These are phyloP conservation scores for Syritta pipiens DNA, from an alignment of 2,888 invertebrate genomes.

Conservation along the genomic window DNA sequence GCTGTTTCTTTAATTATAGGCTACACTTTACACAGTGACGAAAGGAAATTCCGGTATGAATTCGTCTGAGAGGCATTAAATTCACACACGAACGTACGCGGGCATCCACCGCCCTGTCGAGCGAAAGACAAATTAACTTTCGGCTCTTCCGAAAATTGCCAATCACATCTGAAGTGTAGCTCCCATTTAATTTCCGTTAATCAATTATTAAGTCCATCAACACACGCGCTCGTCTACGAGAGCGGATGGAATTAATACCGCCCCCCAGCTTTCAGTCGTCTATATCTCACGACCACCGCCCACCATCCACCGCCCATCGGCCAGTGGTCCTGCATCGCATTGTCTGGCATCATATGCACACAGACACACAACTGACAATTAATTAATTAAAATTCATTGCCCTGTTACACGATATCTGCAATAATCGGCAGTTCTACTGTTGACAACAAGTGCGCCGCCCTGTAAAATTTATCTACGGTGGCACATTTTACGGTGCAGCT, in stretches of 20 bases:
- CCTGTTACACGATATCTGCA: conserved; percentile 59
- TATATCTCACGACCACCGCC: too few species aligned
- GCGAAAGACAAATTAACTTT: conserved; percentile 47
- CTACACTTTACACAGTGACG: not conserved
- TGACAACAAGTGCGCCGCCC: conserved; percentile 55
- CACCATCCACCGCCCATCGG: conserved; percentile 2
- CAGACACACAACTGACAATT: conserved; percentile 49
- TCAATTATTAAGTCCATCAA: conserved; percentile 66
- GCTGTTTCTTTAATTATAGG: too few species aligned
- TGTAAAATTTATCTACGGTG: conserved; percentile 50
- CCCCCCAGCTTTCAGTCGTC: too few species aligned
- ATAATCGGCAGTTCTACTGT: conserved; percentile 63
- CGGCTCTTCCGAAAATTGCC: conserved; percentile 58
- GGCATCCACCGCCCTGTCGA: not conserved
- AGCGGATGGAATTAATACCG: conserved; percentile 40
- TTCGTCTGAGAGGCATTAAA: conserved; percentile 15
- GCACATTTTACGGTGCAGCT: conserved; percentile 25
- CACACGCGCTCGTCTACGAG: conserved; percentile 13
- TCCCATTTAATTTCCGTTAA: conserved; percentile 66
- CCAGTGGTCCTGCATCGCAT: conserved; percentile 9
- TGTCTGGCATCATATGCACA: conserved; percentile 4
- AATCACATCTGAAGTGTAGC: conserved; percentile 59
- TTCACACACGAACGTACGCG: not conserved
- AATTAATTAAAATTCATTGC: conserved; percentile 68
- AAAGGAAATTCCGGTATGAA: conserved; percentile 28